phyloP scores from a whole-genome alignment of 1,140 invertebrate species.

The Brachionus calyciflorus region DNA sequence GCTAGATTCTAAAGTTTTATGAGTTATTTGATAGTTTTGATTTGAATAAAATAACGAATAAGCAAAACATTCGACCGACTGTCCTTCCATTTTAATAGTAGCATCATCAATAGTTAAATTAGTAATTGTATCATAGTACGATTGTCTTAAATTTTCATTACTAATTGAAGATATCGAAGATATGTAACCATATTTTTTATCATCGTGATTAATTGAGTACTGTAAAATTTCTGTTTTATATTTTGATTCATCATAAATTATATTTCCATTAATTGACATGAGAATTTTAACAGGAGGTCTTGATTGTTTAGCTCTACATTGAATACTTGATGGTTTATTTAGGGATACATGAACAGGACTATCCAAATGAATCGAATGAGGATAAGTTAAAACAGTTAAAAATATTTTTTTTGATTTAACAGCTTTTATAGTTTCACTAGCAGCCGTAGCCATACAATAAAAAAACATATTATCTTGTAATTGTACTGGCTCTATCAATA shows the following conservation, averaged over 20 bases:
- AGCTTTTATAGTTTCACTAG: constrained; percentile 38
- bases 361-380: neutral
- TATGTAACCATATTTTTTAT: neutral
- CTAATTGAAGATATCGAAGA: constrained; percentile 9
- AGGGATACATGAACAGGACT: constrained; percentile 42
- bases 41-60: constrained; percentile 36
- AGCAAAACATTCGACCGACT: constrained; percentile 44
- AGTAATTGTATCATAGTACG: constrained; percentile 43
- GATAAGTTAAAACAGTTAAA: constrained; percentile 26
- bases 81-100: constrained; percentile 23
- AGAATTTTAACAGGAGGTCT: constrained; percentile 43
- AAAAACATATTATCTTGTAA: constrained; percentile 42
- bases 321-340: constrained; percentile 43
- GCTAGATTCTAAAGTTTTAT: neutral
- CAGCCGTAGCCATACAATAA: constrained; percentile 45
- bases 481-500: constrained; percentile 32
- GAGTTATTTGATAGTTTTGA: neutral
- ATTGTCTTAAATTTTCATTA: constrained; percentile 13
- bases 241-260: constrained; percentile 9
- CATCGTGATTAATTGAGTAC: neutral
- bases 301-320: constrained; percentile 40
- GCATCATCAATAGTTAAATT: constrained; percentile 40
- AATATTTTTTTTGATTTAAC: constrained; percentile 35
- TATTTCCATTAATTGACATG: constrained; percentile 30
- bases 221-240: constrained; percentile 29